Evolutionary conservation across 2,113 vertebrate species (phyloP).

Genomic region (Carollia perspicillata): DNA sequence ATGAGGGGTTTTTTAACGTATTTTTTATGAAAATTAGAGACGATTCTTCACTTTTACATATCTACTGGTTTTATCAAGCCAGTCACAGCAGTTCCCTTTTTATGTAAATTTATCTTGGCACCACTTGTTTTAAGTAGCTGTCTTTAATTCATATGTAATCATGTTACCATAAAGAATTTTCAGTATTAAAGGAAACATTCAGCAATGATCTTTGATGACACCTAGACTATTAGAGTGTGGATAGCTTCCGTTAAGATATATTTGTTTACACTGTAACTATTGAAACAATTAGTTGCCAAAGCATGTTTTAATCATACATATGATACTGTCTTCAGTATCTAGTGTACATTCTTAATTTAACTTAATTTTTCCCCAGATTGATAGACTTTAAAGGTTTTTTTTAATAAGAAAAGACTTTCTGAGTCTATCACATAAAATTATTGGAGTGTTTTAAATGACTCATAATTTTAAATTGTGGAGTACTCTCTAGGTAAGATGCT

Average conservation of each 20-base stretch:
- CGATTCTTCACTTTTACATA: background rate
- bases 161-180: background rate
- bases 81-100: background rate
- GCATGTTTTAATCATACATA: background rate
- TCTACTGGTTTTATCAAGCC: background rate
- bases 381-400: background rate
- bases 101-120: background rate
- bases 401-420: background rate
- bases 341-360: background rate
- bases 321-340: background rate
- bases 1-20: background rate
- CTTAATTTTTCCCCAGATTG: background rate
- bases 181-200: background rate
- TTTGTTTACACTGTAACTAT: background rate
- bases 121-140: background rate
- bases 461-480: background rate
- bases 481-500: constrained; percentile 7
- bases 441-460: background rate
- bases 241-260: background rate
- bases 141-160: background rate
- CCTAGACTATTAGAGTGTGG: background rate
- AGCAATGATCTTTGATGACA: background rate
- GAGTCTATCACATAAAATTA: background rate
- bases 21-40: constrained; percentile 14
- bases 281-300: background rate